Percentiles rank a stretch among this genome's conserved stretches.
phyloP scores from a whole-genome alignment of 2,888 invertebrate species.

The Nasonia oneida region DNA sequence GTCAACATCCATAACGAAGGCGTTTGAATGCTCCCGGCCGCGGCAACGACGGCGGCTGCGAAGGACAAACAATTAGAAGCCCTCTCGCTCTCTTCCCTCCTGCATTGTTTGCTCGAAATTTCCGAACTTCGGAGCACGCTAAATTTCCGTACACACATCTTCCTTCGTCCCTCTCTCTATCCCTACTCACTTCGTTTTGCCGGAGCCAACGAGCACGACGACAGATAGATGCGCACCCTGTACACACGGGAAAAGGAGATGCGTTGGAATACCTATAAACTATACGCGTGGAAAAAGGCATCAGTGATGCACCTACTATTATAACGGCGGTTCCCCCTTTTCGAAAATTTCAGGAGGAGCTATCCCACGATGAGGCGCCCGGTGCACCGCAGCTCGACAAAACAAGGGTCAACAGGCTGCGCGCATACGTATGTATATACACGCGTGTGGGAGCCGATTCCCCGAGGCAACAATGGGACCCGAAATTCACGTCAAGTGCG shows the following conservation, averaged over 20 bases:
- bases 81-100: background rate
- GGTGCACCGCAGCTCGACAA: slow-evolving; percentile 6
- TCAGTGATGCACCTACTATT: background rate
- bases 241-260: background rate
- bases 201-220: background rate
- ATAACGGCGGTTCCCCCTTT: slow-evolving; percentile 3
- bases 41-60: background rate
- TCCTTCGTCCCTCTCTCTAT: background rate
- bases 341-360: slow-evolving; percentile 27
- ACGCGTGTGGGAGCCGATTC: slow-evolving; percentile 43
- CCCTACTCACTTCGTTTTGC: background rate
- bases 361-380: slow-evolving; percentile 43
- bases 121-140: slow-evolving; percentile 45
- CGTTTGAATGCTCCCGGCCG: slow-evolving; percentile 40
- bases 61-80: slow-evolving; percentile 52
- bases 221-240: background rate
- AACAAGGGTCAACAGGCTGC: slow-evolving; percentile 41
- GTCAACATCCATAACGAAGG: slow-evolving; percentile 55
- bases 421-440: background rate
- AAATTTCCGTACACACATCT: slow-evolving; percentile 33
- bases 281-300: background rate
- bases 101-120: slow-evolving; percentile 57
- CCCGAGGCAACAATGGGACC: slow-evolving; percentile 35
- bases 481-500: slow-evolving; percentile 40
- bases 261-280: background rate